These are phyloP conservation scores for Agrochola circellaris DNA, from an alignment of 2,888 invertebrate genomes.

Conservation along the genomic window DNA sequence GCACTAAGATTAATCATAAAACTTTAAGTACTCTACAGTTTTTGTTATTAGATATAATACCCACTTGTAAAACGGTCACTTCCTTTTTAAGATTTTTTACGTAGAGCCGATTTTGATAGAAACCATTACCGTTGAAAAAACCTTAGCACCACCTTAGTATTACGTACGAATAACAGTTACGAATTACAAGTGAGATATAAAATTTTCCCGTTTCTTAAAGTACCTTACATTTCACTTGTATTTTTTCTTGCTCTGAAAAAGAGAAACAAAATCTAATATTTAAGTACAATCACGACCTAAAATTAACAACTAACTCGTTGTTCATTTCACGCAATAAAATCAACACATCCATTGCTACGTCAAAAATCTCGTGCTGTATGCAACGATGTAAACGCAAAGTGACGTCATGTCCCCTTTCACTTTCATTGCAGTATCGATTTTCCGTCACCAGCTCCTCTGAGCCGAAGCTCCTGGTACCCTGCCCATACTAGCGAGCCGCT, in stretches of 20 bases:
- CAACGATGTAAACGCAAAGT: slow-evolving; percentile 9
- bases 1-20: slow-evolving; percentile 56
- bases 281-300: not conserved
- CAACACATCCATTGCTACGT: not conserved
- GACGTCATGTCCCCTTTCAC: slow-evolving; percentile 33
- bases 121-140: not conserved
- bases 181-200: not conserved
- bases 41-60: slow-evolving; percentile 12
- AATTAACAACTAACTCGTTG: not conserved
- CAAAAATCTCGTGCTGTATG: slow-evolving; percentile 38
- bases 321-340: not conserved
- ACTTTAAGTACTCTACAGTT: slow-evolving; percentile 12
- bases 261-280: not conserved
- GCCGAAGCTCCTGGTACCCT: slow-evolving; percentile 1
- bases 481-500: slow-evolving; percentile 5
- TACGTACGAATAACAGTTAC: not conserved
- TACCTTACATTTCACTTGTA: not conserved
- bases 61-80: slow-evolving; percentile 27
- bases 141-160: no score
- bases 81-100: not conserved
- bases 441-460: slow-evolving; percentile 3
- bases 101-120: no score
- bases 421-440: slow-evolving; percentile 50
- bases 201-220: not conserved
- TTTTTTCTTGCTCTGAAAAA: not conserved